Evolutionary conservation across 2,888 invertebrate species (phyloP).

Genomic region (Lysandra bellargus): DNA sequence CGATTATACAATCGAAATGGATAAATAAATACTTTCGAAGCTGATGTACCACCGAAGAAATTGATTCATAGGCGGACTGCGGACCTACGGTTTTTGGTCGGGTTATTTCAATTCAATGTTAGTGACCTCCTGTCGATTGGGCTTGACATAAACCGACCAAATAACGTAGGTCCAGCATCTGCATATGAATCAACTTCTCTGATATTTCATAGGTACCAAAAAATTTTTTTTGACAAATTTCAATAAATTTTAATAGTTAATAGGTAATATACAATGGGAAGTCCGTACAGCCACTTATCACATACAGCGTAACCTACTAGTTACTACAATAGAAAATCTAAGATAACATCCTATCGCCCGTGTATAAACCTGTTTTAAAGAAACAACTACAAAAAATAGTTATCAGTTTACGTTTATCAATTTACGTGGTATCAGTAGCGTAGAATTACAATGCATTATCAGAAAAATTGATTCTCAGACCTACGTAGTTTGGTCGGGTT

Average conservation of each 20-base stretch:
- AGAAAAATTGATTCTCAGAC: not conserved
- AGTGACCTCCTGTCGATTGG: no score
- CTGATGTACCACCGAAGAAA: slow-evolving; percentile 32
- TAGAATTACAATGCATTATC: slow-evolving; percentile 32
- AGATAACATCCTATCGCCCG: slow-evolving; percentile 69
- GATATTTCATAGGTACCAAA: slow-evolving; percentile 65
- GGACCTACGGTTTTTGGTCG: not conserved
- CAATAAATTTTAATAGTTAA: slow-evolving; percentile 13
- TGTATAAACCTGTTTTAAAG: slow-evolving; percentile 66
- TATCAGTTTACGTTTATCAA: slow-evolving; percentile 54
- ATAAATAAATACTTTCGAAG: slow-evolving; percentile 56
- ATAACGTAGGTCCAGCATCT: not conserved
- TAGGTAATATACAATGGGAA: slow-evolving; percentile 51
- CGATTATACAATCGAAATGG: slow-evolving; percentile 57
- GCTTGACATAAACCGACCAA: not conserved
- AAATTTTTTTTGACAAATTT: slow-evolving; percentile 26
- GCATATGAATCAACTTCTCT: slow-evolving; percentile 12
- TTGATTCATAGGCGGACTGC: not conserved
- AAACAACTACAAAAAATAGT: slow-evolving; percentile 66
- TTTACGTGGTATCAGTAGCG: slow-evolving; percentile 60
- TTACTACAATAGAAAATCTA: slow-evolving; percentile 79
- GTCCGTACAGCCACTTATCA: slow-evolving; percentile 79
- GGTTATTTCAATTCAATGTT: not conserved
- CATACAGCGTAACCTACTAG: slow-evolving; percentile 72
- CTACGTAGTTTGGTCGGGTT: not conserved